A percentile compares a stretch with the other conserved stretches of the same genome.
phyloP scores from a whole-genome alignment of 1,140 invertebrate genomes.

The Palaemon carinicauda region DNA sequence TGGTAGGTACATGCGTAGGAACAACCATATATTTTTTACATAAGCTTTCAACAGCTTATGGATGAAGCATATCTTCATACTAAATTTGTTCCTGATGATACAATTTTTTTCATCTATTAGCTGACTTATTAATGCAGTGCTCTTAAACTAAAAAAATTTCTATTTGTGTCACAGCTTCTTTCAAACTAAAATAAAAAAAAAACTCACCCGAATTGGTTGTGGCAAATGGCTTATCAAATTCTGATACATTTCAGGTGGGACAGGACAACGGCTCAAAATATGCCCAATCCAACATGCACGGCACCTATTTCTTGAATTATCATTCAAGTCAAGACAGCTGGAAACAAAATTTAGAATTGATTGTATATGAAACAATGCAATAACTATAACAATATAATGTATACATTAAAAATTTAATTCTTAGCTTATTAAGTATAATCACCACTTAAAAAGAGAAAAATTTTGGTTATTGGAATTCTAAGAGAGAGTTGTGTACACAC shows the following conservation, averaged over 20 bases:
- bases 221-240: conserved; percentile 35
- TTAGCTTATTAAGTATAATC: not conserved
- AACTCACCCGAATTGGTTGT: not conserved
- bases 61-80: too few species aligned
- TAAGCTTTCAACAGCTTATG: too few species aligned
- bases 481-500: too few species aligned
- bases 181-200: too few species aligned
- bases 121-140: not conserved
- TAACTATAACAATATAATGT: not conserved
- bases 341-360: not conserved
- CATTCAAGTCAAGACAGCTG: conserved; percentile 33
- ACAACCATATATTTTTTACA: too few species aligned
- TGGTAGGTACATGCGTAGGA: too few species aligned
- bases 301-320: conserved; percentile 42
- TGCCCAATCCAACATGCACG: conserved; percentile 46
- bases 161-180: too few species aligned
- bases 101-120: too few species aligned
- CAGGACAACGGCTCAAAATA: conserved; percentile 22
- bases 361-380: too few species aligned
- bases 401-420: not conserved
- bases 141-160: too few species aligned
- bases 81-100: too few species aligned
- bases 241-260: conserved; percentile 4
- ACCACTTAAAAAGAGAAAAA: not conserved
- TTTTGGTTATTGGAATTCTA: too few species aligned